These are phyloP conservation scores for Clivina fossor DNA, from an alignment of 2,888 invertebrate genomes.

Conservation along the genomic window DNA sequence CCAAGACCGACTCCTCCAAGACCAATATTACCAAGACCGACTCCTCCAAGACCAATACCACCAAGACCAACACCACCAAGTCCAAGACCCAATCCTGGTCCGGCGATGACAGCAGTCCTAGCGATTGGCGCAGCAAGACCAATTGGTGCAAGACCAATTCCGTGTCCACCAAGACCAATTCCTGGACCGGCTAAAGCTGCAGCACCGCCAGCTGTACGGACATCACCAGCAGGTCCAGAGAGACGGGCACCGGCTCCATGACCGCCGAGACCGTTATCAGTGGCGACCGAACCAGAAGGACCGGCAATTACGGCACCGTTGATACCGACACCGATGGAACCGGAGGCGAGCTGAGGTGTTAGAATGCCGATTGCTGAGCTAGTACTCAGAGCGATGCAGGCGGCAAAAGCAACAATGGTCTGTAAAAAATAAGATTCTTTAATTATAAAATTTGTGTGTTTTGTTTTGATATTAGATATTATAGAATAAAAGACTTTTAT, in stretches of 20 bases:
- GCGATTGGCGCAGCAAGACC: conserved; percentile 24
- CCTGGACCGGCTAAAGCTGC: conserved; percentile 11
- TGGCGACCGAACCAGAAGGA: conserved; percentile 33
- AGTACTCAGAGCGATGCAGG: conserved; percentile 12
- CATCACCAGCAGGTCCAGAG: conserved; percentile 32
- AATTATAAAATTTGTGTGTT: too few relatives aligned
- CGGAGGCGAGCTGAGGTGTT: conserved; percentile 19
- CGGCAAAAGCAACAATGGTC: conserved; percentile 21
- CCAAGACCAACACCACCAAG: conserved; percentile 27
- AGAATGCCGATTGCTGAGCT: neutral
- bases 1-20: too few relatives aligned
- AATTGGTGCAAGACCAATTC: conserved; percentile 16
- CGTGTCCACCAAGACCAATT: conserved; percentile 32
- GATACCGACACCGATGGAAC: conserved; percentile 19
- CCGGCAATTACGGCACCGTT: conserved; percentile 35
- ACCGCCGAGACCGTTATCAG: conserved; percentile 36
- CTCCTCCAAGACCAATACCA: conserved; percentile 35
- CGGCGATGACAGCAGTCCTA: conserved; percentile 15
- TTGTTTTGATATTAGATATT: too few relatives aligned
- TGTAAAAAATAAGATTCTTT: conserved; percentile 4
- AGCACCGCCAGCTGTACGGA: conserved; percentile 26
- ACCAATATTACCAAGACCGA: conserved; percentile 31
- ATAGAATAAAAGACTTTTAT: too few relatives aligned
- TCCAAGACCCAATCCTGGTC: conserved; percentile 30
- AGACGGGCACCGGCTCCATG: conserved; percentile 27